Percentiles rank a stretch among this genome's conserved stretches.
Evolutionary conservation across 2,113 vertebrate genomes (phyloP).

Genomic region (Natator depressus): DNA sequence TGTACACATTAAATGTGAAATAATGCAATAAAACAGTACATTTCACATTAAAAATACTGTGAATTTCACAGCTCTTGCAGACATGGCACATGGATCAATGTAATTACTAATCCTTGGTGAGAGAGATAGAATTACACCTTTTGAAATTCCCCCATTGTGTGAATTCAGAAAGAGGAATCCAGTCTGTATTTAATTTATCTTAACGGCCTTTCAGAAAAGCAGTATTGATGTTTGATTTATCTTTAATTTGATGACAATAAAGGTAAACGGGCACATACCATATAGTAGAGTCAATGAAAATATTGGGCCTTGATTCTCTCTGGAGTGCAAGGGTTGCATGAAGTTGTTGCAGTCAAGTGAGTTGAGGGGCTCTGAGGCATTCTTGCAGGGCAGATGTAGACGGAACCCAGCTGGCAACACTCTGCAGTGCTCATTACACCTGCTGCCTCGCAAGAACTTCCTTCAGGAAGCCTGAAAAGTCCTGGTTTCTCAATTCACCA

Average conservation of each 20-base stretch:
- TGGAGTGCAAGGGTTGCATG: not conserved
- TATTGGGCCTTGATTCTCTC: conserved; percentile 28
- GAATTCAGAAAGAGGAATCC: conserved; percentile 65
- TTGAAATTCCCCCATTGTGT: conserved; percentile 70
- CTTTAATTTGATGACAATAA: conserved; percentile 53
- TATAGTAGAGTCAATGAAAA: conserved; percentile 20
- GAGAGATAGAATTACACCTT: conserved; percentile 54
- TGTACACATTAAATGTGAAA: conserved; percentile 87
- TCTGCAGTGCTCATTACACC: not conserved
- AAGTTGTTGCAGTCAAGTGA: not conserved
- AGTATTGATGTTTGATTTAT: conserved; percentile 54
- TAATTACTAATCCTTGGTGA: conserved; percentile 82
- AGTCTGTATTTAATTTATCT: conserved; percentile 57
- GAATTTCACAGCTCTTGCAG: conserved; percentile 82
- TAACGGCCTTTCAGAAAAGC: conserved; percentile 44
- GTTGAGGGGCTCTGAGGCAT: not conserved
- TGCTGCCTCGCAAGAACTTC: not conserved
- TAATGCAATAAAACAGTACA: conserved; percentile 85
- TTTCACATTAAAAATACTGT: conserved; percentile 84
- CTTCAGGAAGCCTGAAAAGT: not conserved
- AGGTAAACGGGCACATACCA: conserved; percentile 40
- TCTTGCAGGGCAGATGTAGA: conserved; percentile 8
- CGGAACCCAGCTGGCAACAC: not conserved
- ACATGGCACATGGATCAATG: conserved; percentile 80
- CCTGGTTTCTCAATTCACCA: not conserved